phyloP scores from a whole-genome alignment of 1,140 invertebrate genomes.

The Platyscapa corneri region DNA sequence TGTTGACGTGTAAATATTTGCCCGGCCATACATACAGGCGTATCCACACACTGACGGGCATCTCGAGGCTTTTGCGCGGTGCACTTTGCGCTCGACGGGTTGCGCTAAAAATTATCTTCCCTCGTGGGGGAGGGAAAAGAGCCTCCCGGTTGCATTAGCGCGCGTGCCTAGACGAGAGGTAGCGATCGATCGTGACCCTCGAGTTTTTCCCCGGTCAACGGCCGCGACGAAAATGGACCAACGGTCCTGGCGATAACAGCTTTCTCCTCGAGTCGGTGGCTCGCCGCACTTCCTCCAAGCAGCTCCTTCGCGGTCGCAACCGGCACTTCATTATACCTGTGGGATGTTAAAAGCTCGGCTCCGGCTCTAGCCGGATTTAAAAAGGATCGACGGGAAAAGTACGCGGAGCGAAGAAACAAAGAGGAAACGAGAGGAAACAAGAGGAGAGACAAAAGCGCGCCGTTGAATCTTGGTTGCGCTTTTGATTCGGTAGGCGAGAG shows the following conservation, averaged over 20 bases:
- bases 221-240: no score
- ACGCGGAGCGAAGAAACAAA: neutral
- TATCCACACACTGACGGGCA: neutral
- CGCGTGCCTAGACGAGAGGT: neutral
- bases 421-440: neutral
- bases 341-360: neutral
- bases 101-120: neutral
- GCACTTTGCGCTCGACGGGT: neutral
- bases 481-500: conserved; percentile 61
- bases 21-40: no score
- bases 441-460: neutral
- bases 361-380: neutral
- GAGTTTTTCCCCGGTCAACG: no score
- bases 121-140: neutral
- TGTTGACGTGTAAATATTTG: conserved; percentile 5
- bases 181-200: neutral
- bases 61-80: neutral
- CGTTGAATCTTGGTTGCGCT: conserved; percentile 56
- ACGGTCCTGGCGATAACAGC: no score
- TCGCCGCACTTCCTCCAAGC: neutral
- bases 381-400: neutral
- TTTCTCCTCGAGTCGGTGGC: no score
- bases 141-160: neutral
- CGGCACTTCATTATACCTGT: neutral
- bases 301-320: neutral